Evolutionary conservation across 2,113 vertebrate species (phyloP).

Genomic region (Otolemur garnettii): DNA sequence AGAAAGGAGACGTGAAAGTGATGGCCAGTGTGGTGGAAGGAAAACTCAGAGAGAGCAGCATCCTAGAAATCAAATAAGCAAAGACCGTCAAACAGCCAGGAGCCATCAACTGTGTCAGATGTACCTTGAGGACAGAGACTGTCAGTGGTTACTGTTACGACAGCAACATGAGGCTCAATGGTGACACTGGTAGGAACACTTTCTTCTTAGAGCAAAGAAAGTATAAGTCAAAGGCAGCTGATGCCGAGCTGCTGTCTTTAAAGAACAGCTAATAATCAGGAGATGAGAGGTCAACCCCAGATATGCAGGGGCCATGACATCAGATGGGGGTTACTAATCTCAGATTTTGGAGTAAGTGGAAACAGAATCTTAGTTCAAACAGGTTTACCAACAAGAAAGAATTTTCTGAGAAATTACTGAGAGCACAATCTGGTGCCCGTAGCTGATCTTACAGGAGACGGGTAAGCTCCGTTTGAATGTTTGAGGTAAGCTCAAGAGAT

Average conservation of each 20-base stretch:
- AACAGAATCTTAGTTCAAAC: background rate
- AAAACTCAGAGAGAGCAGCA: background rate
- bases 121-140: background rate
- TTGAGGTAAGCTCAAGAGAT: background rate
- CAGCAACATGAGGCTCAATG: accelerated
- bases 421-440: background rate
- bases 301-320: accelerated
- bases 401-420: background rate
- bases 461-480: background rate
- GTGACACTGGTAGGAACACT: too few species aligned
- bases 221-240: background rate
- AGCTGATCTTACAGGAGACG: background rate
- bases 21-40: background rate
- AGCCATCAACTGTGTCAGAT: background rate
- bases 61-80: background rate
- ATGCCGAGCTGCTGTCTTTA: background rate
- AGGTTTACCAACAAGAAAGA: background rate
- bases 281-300: accelerated
- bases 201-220: background rate
- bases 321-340: background rate
- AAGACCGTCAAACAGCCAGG: background rate
- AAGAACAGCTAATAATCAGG: background rate
- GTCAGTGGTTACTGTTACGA: background rate
- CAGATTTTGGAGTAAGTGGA: background rate
- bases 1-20: background rate